phyloP scores from a whole-genome alignment of 2,113 vertebrate genomes.

The Zosterops lateralis region DNA sequence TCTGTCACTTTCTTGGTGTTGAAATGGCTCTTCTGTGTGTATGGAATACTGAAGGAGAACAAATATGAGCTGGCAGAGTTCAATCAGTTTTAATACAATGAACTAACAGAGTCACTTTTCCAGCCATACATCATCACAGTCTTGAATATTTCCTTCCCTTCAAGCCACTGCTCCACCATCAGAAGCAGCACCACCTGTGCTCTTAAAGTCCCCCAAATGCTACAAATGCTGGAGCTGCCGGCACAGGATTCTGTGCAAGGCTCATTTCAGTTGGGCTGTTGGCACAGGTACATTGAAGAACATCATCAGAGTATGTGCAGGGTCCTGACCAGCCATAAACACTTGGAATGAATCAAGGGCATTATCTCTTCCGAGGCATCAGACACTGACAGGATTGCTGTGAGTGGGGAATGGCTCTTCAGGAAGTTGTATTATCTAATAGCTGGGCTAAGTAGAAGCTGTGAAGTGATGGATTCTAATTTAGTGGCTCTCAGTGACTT shows the following conservation, averaged over 20 bases:
- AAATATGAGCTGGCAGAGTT: background rate
- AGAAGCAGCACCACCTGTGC: background rate
- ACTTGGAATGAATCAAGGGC: background rate
- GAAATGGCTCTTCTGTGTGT: background rate
- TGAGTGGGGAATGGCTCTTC: background rate
- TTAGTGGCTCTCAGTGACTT: slow-evolving; percentile 16
- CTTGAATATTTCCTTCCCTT: background rate
- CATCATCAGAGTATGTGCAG: background rate
- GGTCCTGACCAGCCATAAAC: background rate
- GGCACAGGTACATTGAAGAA: background rate
- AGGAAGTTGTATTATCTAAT: background rate
- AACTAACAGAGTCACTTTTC: background rate
- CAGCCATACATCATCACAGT: background rate
- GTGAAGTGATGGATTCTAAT: slow-evolving; percentile 53
- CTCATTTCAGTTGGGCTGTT: background rate
- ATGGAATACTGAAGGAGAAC: background rate
- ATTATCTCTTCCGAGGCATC: background rate
- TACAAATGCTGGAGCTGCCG: background rate
- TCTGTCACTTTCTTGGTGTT: background rate
- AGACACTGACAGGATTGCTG: background rate
- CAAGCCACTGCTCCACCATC: background rate
- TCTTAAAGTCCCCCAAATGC: background rate
- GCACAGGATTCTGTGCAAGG: background rate
- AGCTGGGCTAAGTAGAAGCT: slow-evolving; percentile 38
- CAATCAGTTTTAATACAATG: background rate